Conservation (phyloP, 2,888 invertebrate genomes). For the Yponomeuta cagnagella region DNA sequence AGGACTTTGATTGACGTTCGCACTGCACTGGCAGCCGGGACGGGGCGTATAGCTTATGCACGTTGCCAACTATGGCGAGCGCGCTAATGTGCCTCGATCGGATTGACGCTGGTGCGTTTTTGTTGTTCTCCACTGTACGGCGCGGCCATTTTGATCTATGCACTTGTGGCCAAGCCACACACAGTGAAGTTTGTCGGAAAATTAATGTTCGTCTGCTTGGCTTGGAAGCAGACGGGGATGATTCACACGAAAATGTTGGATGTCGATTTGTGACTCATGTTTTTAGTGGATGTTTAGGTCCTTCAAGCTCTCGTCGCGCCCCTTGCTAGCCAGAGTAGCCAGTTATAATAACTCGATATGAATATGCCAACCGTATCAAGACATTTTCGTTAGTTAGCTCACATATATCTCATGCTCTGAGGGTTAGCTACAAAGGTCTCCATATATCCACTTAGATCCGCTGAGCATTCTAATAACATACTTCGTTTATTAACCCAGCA, state of each 20-base stretch:
- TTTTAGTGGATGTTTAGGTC: neutral
- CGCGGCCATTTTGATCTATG: constrained; percentile 49
- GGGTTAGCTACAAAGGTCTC: no score
- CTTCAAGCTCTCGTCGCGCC: no score
- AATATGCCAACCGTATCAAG: no score
- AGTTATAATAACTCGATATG: no score
- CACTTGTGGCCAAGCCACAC: constrained; percentile 46
- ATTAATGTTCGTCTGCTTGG: neutral
- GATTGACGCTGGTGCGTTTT: constrained; percentile 52
- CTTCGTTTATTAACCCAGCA: neutral
- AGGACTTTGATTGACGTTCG: constrained; percentile 35
- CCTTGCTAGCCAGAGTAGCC: no score
- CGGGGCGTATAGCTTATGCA: constrained; percentile 6
- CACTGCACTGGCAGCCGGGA: constrained; percentile 14
- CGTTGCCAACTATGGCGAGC: constrained; percentile 72
- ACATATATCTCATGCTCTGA: no score
- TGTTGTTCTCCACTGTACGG: constrained; percentile 44
- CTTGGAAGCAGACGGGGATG: neutral
- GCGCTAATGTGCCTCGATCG: constrained; percentile 58
- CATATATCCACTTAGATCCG: no score
- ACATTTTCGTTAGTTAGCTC: no score
- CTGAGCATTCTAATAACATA: no score
- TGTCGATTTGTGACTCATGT: neutral
- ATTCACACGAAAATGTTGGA: neutral
- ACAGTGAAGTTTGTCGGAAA: constrained; percentile 23